Evolutionary conservation across 2,888 invertebrate genomes (phyloP).

Genomic region (Sepioteuthis lessoniana): DNA sequence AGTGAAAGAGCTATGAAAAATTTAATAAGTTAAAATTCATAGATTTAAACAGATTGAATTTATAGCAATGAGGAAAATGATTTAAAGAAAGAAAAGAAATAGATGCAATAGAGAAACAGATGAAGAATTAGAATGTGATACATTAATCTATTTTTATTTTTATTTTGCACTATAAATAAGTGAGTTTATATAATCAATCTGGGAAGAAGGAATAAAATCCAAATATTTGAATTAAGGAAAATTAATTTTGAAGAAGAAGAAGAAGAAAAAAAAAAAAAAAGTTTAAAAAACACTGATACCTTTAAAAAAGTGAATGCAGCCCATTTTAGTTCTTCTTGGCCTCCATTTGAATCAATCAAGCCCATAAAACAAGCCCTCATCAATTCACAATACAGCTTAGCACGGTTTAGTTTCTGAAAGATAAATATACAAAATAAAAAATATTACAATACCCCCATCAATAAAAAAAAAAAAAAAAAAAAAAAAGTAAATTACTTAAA

Average conservation of each 20-base stretch:
- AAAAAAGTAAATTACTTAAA: background rate
- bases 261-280: background rate
- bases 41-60: too few relatives aligned
- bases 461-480: background rate
- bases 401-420: conserved; percentile 82
- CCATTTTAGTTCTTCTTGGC: conserved; percentile 91
- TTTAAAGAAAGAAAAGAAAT: too few relatives aligned
- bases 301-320: conserved; percentile 94
- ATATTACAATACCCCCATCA: too few relatives aligned
- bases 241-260: background rate
- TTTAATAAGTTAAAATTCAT: too few relatives aligned
- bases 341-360: conserved; percentile 89
- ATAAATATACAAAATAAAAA: too few relatives aligned
- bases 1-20: too few relatives aligned
- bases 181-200: background rate
- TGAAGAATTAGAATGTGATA: too few relatives aligned
- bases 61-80: too few relatives aligned
- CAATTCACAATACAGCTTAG: conserved; percentile 89
- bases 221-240: background rate
- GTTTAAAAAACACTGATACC: conserved; percentile 75
- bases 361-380: conserved; percentile 91
- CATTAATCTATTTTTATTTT: background rate
- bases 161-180: background rate
- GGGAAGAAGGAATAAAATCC: background rate
- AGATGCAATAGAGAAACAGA: too few relatives aligned